Evolutionary conservation across 2,113 vertebrate genomes (phyloP), one percentile per base, ranked within the genome.

Genomic region (Psephotus haematonotus): DNA sequence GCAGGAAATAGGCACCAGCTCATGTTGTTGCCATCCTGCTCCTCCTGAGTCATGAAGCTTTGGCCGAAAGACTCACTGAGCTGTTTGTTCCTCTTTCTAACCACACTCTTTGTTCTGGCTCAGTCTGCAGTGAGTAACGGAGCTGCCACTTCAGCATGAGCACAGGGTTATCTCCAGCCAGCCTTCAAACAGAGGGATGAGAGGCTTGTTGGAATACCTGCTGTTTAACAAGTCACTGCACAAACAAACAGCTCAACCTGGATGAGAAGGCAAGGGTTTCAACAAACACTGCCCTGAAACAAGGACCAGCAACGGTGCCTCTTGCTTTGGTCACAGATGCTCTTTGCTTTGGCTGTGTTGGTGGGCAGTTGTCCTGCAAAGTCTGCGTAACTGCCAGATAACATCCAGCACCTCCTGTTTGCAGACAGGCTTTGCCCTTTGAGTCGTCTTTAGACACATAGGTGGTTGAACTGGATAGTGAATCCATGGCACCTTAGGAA

Each of bases 231-330:
- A 44, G n/a, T 72, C 86, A 86, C 82, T 78, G 86, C 86, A 41
- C 62, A 62, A 57, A 35, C 67, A 90, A 44, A 60, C 0, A 0
- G 83, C 72, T 90, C 6, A 1, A 75, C 71, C 39, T 50, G 27
- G 77, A 20, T 46, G 49, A 62, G 82, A 59, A 43, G 59, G 17
- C 0, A 0, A 46, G 67, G 46, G 12, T 60, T 86, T 44, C 52
- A 72, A 22, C 43, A 88, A 80, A 67, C 24, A 19, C 6, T 60
- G 39, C 65, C 20, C 70, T 65, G 23, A 70, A 74, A 83, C 41
- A 28, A 35, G 65, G 72, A 29, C 13, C 0, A 0, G 20, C 5
- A 1, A 33, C 13, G 49, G 63, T 2, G 1, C 39, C 37, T 78
- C 74, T 16, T 31, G 29, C 60, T 86, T 59, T 35, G 19, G 13